Evolutionary conservation across 2,797 vertebrate genomes (phyloP).

Genomic region (Anguilla marmorata): DNA sequence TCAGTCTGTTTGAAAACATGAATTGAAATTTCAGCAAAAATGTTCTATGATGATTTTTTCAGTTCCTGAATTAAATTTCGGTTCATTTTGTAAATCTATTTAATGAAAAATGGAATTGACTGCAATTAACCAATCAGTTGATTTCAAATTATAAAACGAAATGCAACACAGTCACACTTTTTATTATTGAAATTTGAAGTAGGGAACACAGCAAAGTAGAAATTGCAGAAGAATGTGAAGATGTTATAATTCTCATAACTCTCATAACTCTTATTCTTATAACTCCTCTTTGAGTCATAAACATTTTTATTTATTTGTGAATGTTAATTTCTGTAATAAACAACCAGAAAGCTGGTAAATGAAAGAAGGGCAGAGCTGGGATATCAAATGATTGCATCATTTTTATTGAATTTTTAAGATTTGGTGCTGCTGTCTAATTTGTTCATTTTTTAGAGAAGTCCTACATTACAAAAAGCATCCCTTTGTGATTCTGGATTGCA

Average conservation of each 20-base stretch:
- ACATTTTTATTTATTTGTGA: not conserved
- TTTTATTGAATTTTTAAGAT: conserved; percentile 21
- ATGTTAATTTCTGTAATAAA: not conserved
- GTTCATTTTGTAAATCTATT: too few species aligned
- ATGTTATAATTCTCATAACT: not conserved
- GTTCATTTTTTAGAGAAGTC: not conserved
- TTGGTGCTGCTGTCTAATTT: not conserved
- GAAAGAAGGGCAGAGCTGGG: not conserved
- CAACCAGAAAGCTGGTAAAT: not conserved
- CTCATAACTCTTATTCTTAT: not conserved
- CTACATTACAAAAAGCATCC: not conserved
- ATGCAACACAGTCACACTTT: not conserved
- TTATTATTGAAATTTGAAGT: not conserved
- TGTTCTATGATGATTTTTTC: not conserved
- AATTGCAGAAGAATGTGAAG: not conserved
- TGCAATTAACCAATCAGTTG: too few species aligned
- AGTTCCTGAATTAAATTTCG: not conserved
- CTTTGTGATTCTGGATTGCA: not conserved
- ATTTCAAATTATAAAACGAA: too few species aligned
- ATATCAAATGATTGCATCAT: conserved; percentile 4
- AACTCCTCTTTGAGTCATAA: not conserved
- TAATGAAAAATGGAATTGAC: too few species aligned
- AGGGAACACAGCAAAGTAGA: not conserved
- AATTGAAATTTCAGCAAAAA: not conserved
- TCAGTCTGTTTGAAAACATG: not conserved